Conservation (phyloP, 2,113 vertebrate genomes). For the Gobio gobio region DNA sequence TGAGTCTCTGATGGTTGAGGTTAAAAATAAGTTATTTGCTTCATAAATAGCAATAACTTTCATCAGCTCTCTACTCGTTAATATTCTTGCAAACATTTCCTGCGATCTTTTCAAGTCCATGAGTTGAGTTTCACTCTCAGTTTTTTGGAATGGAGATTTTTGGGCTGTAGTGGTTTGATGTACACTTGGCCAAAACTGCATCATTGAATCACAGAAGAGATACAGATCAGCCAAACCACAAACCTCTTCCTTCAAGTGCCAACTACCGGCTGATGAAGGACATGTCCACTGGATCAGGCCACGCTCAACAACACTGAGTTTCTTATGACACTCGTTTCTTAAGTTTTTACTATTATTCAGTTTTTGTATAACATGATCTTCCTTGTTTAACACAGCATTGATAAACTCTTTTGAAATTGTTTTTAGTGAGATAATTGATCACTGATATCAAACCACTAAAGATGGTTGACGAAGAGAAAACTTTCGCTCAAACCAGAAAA, state of each 20-base stretch:
- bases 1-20: background rate
- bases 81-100: constrained; percentile 4
- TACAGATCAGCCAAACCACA: constrained; percentile 37
- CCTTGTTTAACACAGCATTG: background rate
- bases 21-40: background rate
- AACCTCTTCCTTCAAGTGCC: constrained; percentile 12
- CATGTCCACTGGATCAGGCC: background rate
- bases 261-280: constrained; percentile 37
- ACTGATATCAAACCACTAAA: background rate
- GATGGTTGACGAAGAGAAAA: background rate
- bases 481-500: background rate
- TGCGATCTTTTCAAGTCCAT: background rate
- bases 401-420: background rate
- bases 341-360: background rate
- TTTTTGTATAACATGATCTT: background rate
- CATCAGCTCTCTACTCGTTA: background rate
- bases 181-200: constrained; percentile 31
- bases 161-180: background rate
- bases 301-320: constrained; percentile 12
- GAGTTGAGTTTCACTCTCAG: background rate
- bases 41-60: background rate
- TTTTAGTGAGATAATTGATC: background rate
- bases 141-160: background rate
- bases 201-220: constrained; percentile 11
- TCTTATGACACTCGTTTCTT: constrained; percentile 12